Conservation (phyloP, 2,113 vertebrate species). For the Poecilia latipinna region DNA sequence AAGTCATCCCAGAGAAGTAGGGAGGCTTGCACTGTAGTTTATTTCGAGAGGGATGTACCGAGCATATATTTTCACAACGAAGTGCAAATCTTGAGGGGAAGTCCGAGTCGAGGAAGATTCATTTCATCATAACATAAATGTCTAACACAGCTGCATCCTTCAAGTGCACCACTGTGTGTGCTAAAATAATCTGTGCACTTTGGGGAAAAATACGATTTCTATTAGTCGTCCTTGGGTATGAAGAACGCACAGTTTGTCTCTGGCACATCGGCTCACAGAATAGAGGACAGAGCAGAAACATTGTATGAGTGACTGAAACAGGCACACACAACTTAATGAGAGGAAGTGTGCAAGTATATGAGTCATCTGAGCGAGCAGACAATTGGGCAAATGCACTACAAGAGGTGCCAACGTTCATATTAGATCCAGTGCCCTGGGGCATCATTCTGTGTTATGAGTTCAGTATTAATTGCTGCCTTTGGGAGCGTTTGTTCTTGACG, state of each 20-base stretch:
- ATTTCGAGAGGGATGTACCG: conserved; percentile 35
- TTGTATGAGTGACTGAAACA: conserved; percentile 10
- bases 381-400: conserved; percentile 70
- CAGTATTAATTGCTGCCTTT: conserved; percentile 81
- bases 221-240: conserved; percentile 55
- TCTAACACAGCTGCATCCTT: conserved; percentile 31
- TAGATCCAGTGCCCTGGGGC: conserved; percentile 65
- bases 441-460: conserved; percentile 76
- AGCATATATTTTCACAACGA: conserved; percentile 51
- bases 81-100: conserved; percentile 54
- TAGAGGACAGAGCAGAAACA: conserved; percentile 23
- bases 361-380: conserved; percentile 67
- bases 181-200: conserved; percentile 15
- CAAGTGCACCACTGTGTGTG: conserved; percentile 16
- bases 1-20: conserved; percentile 41
- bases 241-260: conserved; percentile 34
- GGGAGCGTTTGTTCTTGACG: conserved; percentile 78
- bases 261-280: conserved; percentile 11
- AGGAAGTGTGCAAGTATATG: conserved; percentile 35
- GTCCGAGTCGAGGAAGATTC: conserved; percentile 38
- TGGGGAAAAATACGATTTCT: conserved; percentile 10
- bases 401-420: conserved; percentile 63
- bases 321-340: conserved; percentile 32
- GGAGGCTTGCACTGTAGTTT: conserved; percentile 55
- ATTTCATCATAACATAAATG: conserved; percentile 62